Base-by-base conservation (phyloP, 2,113 vertebrate genomes). In the Tachuris rubrigastra region DNA sequence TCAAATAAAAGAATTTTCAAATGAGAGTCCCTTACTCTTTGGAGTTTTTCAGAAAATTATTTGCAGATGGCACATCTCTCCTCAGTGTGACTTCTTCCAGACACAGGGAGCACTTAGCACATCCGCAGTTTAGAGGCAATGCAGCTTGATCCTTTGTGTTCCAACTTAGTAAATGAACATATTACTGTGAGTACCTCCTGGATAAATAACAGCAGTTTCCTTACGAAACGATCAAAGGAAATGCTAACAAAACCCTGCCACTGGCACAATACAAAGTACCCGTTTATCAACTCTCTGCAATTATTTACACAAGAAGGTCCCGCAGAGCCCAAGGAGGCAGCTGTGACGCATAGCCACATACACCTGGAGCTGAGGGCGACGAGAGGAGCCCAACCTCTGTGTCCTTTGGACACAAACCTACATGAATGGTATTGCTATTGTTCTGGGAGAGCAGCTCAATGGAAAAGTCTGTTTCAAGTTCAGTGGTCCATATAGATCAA, bases 51-150 rank as follows among this genome's bases (percentile, higher is more conserved):
- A 82, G 91, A 85, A 96, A 95, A 96, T 91, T 3, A 42, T 89
- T 97, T 96, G 91, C 96, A 97, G 96, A 96, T 93, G 94, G 87
- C 84, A 89, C 46, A 58, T 72, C 69, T 68, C 87, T 91, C 52
- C 1, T 0, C 0, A 3, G 78, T 94, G 91, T 93, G 87, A 87
- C 81, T 89, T 81, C 75, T 94, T 79, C 81, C 87, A 92, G 94
- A 67, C 14, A 3, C 73, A 35, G 23, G 15, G 67, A 95, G 49
- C 53, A 56, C 49, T 87, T 72, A 85, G 72, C 72, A 30, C 19
- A 50, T 56, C 90, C 6, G 0, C 80, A 53, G 41, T 72, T 91
- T 14, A 53, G 62, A 72, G 53, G 69, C 85, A 87, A 9, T 6
- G 35, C 73, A 79, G 89, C 69, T 52, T 44, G 37, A 82, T 85